Evolutionary conservation across 2,888 invertebrate genomes (phyloP).

Genomic region (Ophraella communa): DNA sequence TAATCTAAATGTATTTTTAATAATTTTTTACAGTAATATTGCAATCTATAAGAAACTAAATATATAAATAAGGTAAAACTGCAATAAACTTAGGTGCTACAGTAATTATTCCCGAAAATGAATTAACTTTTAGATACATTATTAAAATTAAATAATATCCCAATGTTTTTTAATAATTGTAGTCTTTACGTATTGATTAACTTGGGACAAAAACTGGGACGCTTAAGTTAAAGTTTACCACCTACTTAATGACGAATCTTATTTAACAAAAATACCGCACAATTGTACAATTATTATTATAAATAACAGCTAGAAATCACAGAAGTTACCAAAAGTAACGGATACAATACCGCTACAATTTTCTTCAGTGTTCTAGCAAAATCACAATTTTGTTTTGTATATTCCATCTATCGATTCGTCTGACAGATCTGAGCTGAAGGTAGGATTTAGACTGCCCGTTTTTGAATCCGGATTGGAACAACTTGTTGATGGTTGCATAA

Average conservation of each 20-base stretch:
- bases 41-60: too few species aligned
- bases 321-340: conserved; percentile 40
- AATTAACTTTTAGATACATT: too few species aligned
- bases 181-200: neutral
- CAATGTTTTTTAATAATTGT: too few species aligned
- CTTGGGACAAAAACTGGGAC: neutral
- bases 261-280: conserved; percentile 4
- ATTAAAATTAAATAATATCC: too few species aligned
- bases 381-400: conserved; percentile 54
- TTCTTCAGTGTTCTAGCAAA: conserved; percentile 31
- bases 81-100: too few species aligned
- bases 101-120: too few species aligned
- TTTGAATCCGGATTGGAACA: conserved; percentile 16
- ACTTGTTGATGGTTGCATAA: conserved; percentile 29
- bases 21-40: too few species aligned
- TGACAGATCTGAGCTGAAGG: conserved; percentile 44
- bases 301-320: conserved; percentile 48
- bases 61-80: too few species aligned
- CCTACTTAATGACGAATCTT: neutral
- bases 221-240: neutral
- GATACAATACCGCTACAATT: conserved; percentile 33
- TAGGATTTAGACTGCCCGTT: conserved; percentile 41
- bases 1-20: neutral
- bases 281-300: conserved; percentile 1
- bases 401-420: conserved; percentile 48